Conservation (phyloP, 2,797 vertebrate genomes). For the Knipowitschia caucasica region DNA sequence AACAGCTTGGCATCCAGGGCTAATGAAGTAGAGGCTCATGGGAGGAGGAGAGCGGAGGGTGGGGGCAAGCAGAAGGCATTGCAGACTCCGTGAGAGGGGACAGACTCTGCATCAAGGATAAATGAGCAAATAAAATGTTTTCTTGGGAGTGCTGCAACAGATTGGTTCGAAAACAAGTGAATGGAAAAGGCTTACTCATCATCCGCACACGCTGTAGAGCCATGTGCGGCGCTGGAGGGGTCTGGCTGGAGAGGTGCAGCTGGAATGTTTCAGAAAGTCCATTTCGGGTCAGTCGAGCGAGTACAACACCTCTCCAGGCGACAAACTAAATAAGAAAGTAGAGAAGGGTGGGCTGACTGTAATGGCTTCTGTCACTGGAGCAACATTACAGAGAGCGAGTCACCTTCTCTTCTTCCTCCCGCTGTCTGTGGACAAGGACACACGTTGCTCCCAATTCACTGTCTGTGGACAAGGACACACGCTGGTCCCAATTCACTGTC, state of each 20-base stretch:
- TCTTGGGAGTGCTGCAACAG: constrained; percentile 10
- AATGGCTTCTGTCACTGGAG: constrained; percentile 7
- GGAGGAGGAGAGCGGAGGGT: background rate
- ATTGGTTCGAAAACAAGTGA: constrained; percentile 10
- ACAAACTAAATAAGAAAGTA: constrained; percentile 22
- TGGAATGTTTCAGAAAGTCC: constrained; percentile 52
- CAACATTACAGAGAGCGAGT: constrained; percentile 7
- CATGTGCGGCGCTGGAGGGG: constrained; percentile 21
- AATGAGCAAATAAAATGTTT: constrained; percentile 6
- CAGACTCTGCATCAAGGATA: constrained; percentile 4
- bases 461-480: no score
- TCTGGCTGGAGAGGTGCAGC: constrained; percentile 31
- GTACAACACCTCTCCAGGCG: constrained; percentile 14
- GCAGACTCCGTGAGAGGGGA: constrained; percentile 10
- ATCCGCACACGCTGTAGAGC: constrained; percentile 11
- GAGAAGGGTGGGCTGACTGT: background rate
- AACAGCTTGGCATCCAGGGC: constrained; percentile 53
- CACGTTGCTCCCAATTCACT: no score
- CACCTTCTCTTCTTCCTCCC: constrained; percentile 1
- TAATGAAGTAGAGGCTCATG: constrained; percentile 42
- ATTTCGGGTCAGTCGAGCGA: constrained; percentile 36
- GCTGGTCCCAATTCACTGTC: no score
- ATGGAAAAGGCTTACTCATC: constrained; percentile 14
- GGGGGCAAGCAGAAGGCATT: background rate
- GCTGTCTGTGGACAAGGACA: constrained; percentile 4